Percentiles rank a stretch among this genome's conserved stretches.
phyloP scores from a whole-genome alignment of 2,888 invertebrate genomes.

The Microctonus hyperodae region DNA sequence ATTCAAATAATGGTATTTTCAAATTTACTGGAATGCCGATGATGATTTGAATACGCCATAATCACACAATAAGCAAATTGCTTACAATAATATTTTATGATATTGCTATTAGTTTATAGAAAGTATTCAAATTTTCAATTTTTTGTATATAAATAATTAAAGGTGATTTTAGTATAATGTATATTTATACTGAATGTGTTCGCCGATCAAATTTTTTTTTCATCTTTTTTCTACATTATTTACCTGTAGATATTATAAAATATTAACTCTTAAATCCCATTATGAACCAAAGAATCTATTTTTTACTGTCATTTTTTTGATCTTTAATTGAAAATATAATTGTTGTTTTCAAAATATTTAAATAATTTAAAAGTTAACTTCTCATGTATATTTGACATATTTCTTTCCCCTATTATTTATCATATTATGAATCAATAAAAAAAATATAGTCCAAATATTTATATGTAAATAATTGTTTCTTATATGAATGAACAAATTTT shows the following conservation, averaged over 20 bases:
- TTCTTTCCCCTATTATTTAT: not conserved
- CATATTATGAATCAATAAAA: not conserved
- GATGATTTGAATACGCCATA: conserved; percentile 42
- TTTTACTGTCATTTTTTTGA: not conserved
- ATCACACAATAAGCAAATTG: conserved; percentile 48
- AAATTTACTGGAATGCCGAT: conserved; percentile 39
- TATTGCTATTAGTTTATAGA: conserved; percentile 35
- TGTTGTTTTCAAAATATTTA: not conserved
- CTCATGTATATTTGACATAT: not conserved
- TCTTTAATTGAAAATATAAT: not conserved
- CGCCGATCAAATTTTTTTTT: conserved; percentile 22
- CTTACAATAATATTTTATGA: conserved; percentile 42
- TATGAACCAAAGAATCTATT: conserved; percentile 36
- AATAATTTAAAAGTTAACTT: not conserved
- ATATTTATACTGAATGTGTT: too few relatives aligned
- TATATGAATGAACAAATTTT: not conserved
- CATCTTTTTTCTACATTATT: conserved; percentile 16
- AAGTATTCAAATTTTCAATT: conserved; percentile 29
- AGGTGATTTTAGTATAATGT: conserved; percentile 32
- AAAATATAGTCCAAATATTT: not conserved
- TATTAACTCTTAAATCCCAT: conserved; percentile 22
- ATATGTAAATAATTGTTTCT: not conserved
- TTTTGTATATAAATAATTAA: conserved; percentile 18
- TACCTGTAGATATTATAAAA: not conserved
- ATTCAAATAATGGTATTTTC: too few relatives aligned